These are phyloP conservation scores for Decapterus maruadsi DNA, from an alignment of 2,797 vertebrate genomes.

Conservation along the genomic window DNA sequence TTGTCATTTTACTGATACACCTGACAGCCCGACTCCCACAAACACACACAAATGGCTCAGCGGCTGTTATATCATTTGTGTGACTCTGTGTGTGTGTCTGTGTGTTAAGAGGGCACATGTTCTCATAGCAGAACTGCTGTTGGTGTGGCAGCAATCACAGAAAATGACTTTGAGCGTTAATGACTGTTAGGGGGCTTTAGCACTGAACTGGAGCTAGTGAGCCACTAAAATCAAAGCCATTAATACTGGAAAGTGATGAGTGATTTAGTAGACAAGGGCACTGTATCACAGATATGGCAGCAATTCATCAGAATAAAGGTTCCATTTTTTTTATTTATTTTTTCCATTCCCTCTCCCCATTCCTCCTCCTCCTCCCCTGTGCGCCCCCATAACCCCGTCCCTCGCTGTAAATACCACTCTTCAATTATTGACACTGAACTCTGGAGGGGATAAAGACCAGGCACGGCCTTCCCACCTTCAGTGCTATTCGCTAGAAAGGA, in stretches of 20 bases:
- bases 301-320: constrained; percentile 60
- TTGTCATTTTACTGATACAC: constrained; percentile 78
- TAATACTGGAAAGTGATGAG: constrained; percentile 67
- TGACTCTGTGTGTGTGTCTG: neutral
- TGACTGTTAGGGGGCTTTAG: constrained; percentile 63
- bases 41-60: constrained; percentile 26
- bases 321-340: constrained; percentile 4
- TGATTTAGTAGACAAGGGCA: constrained; percentile 65
- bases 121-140: constrained; percentile 52
- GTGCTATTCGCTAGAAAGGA: constrained; percentile 69
- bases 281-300: constrained; percentile 53
- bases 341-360: constrained; percentile 7
- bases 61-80: neutral
- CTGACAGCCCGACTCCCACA: constrained; percentile 64
- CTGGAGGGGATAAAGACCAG: constrained; percentile 78
- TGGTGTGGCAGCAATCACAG: constrained; percentile 65
- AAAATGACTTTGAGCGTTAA: constrained; percentile 69
- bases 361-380: constrained; percentile 23
- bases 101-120: neutral
- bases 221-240: constrained; percentile 69
- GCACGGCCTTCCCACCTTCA: constrained; percentile 70
- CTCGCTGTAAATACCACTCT: constrained; percentile 81
- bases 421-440: constrained; percentile 84
- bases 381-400: constrained; percentile 34
- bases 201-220: constrained; percentile 59